Base-by-base conservation (phyloP, 1,140 invertebrate genomes). In the Papilio polytes region DNA sequence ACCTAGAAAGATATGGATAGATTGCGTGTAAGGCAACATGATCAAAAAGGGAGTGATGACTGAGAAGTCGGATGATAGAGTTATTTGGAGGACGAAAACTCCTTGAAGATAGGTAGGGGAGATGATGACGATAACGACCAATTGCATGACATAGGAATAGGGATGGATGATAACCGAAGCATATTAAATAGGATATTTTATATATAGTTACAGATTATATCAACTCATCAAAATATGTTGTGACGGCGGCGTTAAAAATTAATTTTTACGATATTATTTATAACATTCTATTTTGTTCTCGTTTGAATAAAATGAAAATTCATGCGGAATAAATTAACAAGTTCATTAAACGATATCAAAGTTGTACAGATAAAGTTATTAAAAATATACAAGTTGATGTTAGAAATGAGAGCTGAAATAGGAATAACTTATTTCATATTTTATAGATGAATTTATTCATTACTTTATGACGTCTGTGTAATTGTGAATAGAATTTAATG, bases 301-400 rank as follows among this genome's bases (percentile, higher is more conserved):
- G 74, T 77, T 77, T 77, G 51, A 77, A 77, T 77, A 77, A 59
- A 51, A 56, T 77, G 51, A 77, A 77, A 77, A 77, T 77, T 59
- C 74, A 77, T 77, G 51, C 48, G 46, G 51, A 36, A 59, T 77
- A 77, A 77, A 77, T 77, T 51, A 26, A 74, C 74, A 51, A 51
- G 44, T 48, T 51, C 74, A 36, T 51, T 44, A 48, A 74, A 74
- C 41, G 72, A 48, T 70, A 70, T 70, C 6, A 7, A 70, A 22
- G 36, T 41, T 41, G 36, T 15, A 31, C 1, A 70, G 13, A 18
- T 36, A 70, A 63, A 63, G 10, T 63, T 63, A 26, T 63, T 63
- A 63, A 63, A 26, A 26, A 63, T 26, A 63, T 59, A 59, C 20
- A 63, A 63, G 10, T 12, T 63, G 12, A 15, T 70, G 15, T 3